Conservation (phyloP, 2,888 invertebrate species). For the Drosophila multiciliata region DNA sequence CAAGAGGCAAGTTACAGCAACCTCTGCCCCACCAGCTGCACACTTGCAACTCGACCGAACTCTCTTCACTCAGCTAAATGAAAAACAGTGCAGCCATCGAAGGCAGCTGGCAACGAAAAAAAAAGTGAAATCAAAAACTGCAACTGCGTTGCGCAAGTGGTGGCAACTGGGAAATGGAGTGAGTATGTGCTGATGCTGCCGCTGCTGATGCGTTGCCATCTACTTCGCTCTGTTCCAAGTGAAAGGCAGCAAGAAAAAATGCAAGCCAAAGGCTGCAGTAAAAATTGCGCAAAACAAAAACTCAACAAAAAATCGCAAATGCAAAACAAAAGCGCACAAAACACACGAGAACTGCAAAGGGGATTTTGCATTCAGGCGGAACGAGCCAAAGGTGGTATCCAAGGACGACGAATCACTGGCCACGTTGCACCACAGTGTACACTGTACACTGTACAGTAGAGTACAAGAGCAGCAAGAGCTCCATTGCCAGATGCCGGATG, state of each 20-base stretch:
- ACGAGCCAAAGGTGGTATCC: conserved; percentile 11
- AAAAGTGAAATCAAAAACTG: conserved; percentile 81
- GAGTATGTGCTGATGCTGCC: conserved; percentile 42
- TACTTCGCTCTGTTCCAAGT: conserved; percentile 67
- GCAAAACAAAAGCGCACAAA: conserved; percentile 59
- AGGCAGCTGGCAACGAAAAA: conserved; percentile 38
- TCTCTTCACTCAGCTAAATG: conserved; percentile 52
- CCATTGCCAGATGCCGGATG: conserved; percentile 59
- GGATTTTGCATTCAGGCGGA: conserved; percentile 16
- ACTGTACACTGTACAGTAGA: conserved; percentile 21
- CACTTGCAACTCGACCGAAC: conserved; percentile 5
- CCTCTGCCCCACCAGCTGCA: neutral
- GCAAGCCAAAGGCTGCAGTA: conserved; percentile 80
- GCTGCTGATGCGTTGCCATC: conserved; percentile 55
- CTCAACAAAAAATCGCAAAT: conserved; percentile 37
- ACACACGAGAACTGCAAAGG: conserved; percentile 57
- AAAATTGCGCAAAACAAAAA: conserved; percentile 72
- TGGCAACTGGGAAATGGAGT: conserved; percentile 3
- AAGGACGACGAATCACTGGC: conserved; percentile 68
- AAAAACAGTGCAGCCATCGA: conserved; percentile 63
- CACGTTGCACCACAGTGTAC: conserved; percentile 53
- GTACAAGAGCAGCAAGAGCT: conserved; percentile 9
- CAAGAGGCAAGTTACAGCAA: conserved; percentile 14
- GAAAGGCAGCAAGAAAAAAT: conserved; percentile 78
- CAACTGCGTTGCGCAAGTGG: conserved; percentile 46